Base-by-base conservation (phyloP, 2,888 invertebrate species). In the Barypeithes pellucidus region DNA sequence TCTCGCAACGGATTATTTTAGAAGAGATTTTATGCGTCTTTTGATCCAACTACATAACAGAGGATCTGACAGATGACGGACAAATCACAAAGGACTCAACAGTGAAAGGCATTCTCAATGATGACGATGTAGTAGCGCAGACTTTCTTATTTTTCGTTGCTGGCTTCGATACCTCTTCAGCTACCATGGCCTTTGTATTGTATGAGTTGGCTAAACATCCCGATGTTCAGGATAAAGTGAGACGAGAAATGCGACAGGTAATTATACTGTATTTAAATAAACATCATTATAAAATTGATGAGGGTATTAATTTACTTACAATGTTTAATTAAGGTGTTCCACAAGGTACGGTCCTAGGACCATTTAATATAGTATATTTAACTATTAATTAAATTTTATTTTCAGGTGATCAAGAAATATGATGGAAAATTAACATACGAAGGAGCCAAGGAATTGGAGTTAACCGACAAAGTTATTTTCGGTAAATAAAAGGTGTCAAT, bases 61-160 rank as follows among this genome's bases (percentile, higher is more conserved):
- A 29, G 61, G 36, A 88, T 76, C 79, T 89, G 77, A 88, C 87
- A 60, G 88, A 76, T 11, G 61, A 75, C 39, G 75, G 78, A 54
- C 75, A 47, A 1, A 22, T 36, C 11, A 24, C 52, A 4, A 22
- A 41, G 18, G 36, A 52, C 1, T 14, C 50, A n/a, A 57, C 43
- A 5, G 14, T 14, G 5, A 54, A 60, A 8, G 47, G 54, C 88
- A 89, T 86, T 76, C 79, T 89, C 77, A 88, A 88, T 63, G 88
- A 76, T 11, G 63, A 76, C 29, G 77, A 80, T 60, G 75, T 80
- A 16, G 73, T 77, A 1, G 80, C 79, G 1, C 79, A 81, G 33
- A 72, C 75, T 33, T 80, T 79, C 50, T 59, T 80, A 11, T 81
- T 81, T 52, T 80, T 79, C 36, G 7, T 73, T 0, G 81, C 80